These are phyloP conservation scores for Andinoacara biseriatus DNA, from an alignment of 2,113 vertebrate genomes.

Conservation along the genomic window DNA sequence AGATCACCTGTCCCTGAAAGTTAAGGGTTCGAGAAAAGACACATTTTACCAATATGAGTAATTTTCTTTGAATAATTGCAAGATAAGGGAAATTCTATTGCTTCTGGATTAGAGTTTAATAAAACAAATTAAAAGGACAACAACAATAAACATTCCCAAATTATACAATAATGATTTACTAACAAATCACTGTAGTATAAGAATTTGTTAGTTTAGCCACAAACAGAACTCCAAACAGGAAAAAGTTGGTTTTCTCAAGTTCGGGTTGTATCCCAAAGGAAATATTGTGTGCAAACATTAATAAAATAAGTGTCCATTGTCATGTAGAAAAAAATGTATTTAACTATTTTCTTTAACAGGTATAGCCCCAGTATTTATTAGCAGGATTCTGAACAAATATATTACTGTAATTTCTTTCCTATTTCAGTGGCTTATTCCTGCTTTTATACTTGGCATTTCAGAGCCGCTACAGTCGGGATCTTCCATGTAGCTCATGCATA, in stretches of 20 bases:
- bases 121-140: too few relatives aligned
- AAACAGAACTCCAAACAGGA: too few relatives aligned
- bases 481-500: not conserved
- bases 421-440: not conserved
- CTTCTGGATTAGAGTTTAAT: too few relatives aligned
- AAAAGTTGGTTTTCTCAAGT: not conserved
- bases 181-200: too few relatives aligned
- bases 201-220: too few relatives aligned
- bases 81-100: too few relatives aligned
- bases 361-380: not conserved
- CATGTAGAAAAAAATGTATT: not conserved
- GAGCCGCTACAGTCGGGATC: not conserved
- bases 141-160: too few relatives aligned
- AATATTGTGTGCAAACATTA: constrained; percentile 9
- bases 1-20: too few relatives aligned
- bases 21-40: too few relatives aligned
- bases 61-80: too few relatives aligned
- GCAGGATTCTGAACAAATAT: fast-evolving
- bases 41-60: too few relatives aligned
- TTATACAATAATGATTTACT: too few relatives aligned
- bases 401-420: not conserved
- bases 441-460: not conserved
- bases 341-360: not conserved
- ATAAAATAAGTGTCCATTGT: not conserved
- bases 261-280: not conserved